A percentile compares a stretch with the other conserved stretches of the same genome.
phyloP scores from a whole-genome alignment of 2,797 vertebrate species.

The Aplochiton taeniatus region DNA sequence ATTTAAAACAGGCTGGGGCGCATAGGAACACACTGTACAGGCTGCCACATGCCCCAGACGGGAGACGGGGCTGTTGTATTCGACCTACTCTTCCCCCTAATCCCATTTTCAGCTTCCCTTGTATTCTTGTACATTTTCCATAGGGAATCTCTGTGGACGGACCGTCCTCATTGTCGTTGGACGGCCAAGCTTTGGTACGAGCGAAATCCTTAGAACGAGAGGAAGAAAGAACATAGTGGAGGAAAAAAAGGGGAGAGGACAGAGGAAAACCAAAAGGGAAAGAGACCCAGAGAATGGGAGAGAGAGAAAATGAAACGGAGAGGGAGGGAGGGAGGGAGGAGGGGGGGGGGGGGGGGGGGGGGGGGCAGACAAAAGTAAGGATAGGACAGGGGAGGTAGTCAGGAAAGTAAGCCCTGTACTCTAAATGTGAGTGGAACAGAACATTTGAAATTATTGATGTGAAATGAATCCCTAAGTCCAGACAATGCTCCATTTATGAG shows the following conservation, averaged over 20 bases:
- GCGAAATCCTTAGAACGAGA: not conserved
- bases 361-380: slow-evolving; percentile 17
- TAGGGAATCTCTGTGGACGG: slow-evolving; percentile 5
- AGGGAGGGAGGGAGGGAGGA: not conserved
- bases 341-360: not conserved
- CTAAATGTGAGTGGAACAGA: slow-evolving; percentile 20
- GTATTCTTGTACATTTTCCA: slow-evolving; percentile 1
- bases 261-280: not conserved
- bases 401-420: not conserved
- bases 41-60: slow-evolving; percentile 22
- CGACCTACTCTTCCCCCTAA: not conserved
- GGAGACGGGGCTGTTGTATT: slow-evolving; percentile 19
- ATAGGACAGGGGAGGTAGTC: slow-evolving; percentile 22
- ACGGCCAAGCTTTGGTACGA: slow-evolving; percentile 7
- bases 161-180: not conserved
- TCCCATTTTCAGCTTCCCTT: slow-evolving; percentile 11
- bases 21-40: slow-evolving; percentile 28
- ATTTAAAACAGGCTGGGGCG: slow-evolving; percentile 53
- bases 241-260: too few relatives aligned
- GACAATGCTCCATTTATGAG: not conserved
- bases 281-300: too few relatives aligned
- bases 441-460: slow-evolving; percentile 17
- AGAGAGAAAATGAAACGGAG: not conserved
- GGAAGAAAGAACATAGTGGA: too few relatives aligned
- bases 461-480: not conserved